Conservation (phyloP, 2,888 invertebrate species). For the Empis stercorea region DNA sequence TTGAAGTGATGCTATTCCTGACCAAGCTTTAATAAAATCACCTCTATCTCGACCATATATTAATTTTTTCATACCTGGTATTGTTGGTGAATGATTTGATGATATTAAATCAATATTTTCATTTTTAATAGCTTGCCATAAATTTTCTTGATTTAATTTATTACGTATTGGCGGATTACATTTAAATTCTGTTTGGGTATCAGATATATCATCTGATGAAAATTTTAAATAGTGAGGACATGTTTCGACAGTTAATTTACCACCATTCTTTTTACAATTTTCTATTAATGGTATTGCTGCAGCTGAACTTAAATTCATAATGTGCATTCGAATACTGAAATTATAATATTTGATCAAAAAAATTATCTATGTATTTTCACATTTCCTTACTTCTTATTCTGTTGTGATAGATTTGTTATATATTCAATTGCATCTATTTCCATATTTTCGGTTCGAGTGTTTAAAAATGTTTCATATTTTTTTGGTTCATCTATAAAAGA, state of each 20-base stretch:
- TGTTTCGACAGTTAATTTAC: slow-evolving; percentile 54
- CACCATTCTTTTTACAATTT: slow-evolving; percentile 37
- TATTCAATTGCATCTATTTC: slow-evolving; percentile 51
- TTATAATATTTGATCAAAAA: background rate
- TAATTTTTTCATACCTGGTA: slow-evolving; percentile 45
- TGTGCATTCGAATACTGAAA: slow-evolving; percentile 48
- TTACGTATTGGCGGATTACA: slow-evolving; percentile 59
- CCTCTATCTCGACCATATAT: slow-evolving; percentile 36
- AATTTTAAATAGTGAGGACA: slow-evolving; percentile 60
- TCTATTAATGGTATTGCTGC: slow-evolving; percentile 45
- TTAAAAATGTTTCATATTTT: slow-evolving; percentile 49
- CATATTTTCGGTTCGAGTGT: slow-evolving; percentile 51
- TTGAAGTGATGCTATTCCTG: slow-evolving; percentile 60
- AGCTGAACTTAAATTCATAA: slow-evolving; percentile 54
- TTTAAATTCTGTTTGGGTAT: slow-evolving; percentile 53
- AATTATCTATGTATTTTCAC: background rate
- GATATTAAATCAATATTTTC: slow-evolving; percentile 49
- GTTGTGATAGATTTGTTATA: slow-evolving; percentile 41
- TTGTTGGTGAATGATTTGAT: slow-evolving; percentile 57
- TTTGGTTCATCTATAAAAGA: slow-evolving; percentile 37
- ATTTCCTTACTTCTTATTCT: slow-evolving; percentile 17
- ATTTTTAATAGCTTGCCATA: slow-evolving; percentile 49
- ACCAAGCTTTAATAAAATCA: slow-evolving; percentile 57
- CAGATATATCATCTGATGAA: slow-evolving; percentile 48
- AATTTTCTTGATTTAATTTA: slow-evolving; percentile 44